These are phyloP conservation scores for Coregonus ussuriensis DNA, from an alignment of 2,797 vertebrate genomes.

Conservation along the genomic window DNA sequence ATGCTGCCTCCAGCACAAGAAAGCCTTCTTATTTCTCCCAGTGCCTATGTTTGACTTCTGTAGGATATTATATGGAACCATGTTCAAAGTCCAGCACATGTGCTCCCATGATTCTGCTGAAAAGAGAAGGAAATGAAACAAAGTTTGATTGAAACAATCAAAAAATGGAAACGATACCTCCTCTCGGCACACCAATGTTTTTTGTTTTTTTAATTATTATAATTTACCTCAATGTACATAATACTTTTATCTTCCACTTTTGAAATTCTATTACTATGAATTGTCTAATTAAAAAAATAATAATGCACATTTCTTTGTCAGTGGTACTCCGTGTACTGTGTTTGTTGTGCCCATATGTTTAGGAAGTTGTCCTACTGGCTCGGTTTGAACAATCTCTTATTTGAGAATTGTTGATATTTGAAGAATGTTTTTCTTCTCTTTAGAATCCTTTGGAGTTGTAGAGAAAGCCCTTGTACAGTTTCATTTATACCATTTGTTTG, in stretches of 20 bases:
- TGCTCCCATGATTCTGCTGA: background rate
- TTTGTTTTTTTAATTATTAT: background rate
- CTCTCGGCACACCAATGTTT: background rate
- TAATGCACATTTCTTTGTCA: background rate
- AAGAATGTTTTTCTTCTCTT: background rate
- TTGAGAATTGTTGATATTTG: conserved; percentile 1
- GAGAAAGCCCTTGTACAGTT: background rate
- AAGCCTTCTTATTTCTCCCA: background rate
- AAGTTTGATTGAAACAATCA: background rate
- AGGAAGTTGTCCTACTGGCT: background rate
- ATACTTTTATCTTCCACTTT: background rate
- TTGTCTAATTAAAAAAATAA: background rate
- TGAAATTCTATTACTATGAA: conserved; percentile 1
- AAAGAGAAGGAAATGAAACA: background rate
- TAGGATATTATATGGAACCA: background rate
- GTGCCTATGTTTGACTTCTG: background rate
- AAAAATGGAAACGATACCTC: background rate
- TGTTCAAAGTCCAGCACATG: background rate
- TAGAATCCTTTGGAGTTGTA: too few relatives aligned
- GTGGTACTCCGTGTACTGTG: background rate
- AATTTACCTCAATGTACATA: conserved; percentile 1
- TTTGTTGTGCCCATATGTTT: background rate
- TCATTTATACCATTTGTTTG: too few relatives aligned
- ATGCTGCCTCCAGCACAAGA: background rate
- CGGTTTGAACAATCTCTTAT: background rate